Evolutionary conservation across 2,888 invertebrate genomes (phyloP), one percentile per base, ranked within the genome.

Genomic region (Theretra japonica): DNA sequence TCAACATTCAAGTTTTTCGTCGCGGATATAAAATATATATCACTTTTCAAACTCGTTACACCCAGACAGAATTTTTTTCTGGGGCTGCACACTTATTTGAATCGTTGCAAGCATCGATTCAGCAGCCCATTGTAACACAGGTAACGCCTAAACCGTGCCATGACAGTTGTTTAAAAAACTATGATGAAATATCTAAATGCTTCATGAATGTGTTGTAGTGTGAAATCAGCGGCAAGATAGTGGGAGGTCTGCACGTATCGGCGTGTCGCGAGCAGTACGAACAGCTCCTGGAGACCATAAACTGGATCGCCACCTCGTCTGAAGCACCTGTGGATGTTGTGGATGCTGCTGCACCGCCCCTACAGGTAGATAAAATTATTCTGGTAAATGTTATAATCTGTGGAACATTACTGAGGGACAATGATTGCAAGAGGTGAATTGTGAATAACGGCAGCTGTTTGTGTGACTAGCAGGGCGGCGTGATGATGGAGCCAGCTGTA

Each of bases 221-320:
- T 70, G 90, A 96, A 89, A 94, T 98, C 72, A 95, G 95, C 72
- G 98, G 98, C 33, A 96, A 95, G 77, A 97, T 99, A 21, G 96
- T 98, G 57, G 97, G 97, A 70, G 97, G 97, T 0, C 91, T 99
- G 70, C 97, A 98, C 90, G 96, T 99, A 53, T 97, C 98, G 0
- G 93, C 99, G 68, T 97, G 97, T 0, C 96, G 98, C 69, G 96
- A 96, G 71, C 98, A 99, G 87, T 99, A 98, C 88, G 97, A 98
- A 86, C 99, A 99, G 90, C 93, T 99, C 62, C 90, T 98, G 75
- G 97, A 97, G 81, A 97, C 97, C 33, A 83, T 95, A 73, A 85
- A 73, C 85, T 94, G 79, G 86, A 82, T 79, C 80, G 86, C 73
- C 82, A 80, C 77, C 68, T 73, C 77, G 80, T 86, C 73, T 81